Conservation (phyloP, 2,888 invertebrate genomes). For the Sinelater perroti region DNA sequence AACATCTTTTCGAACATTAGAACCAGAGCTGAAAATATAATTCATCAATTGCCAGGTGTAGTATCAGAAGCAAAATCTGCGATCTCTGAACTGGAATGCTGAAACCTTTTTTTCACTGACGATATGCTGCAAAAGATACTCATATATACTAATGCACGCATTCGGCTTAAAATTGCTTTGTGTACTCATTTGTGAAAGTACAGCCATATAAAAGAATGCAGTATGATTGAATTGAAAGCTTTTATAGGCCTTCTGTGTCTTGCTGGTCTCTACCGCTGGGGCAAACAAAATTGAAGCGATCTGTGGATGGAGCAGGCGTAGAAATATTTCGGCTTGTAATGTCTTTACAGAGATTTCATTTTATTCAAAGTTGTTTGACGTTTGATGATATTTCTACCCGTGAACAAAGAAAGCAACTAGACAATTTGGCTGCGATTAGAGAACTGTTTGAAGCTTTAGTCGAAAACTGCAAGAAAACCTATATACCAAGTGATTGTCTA, state of each 20-base stretch:
- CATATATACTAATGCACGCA: slow-evolving; percentile 4
- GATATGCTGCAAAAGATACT: slow-evolving; percentile 7
- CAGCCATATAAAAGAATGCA: no score
- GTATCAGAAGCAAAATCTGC: not conserved
- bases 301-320: slow-evolving; percentile 10
- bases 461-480: slow-evolving; percentile 40
- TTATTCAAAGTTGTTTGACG: slow-evolving; percentile 20
- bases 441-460: slow-evolving; percentile 41
- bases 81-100: slow-evolving; percentile 10
- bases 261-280: no score
- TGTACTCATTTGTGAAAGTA: no score
- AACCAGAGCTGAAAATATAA: slow-evolving; percentile 14
- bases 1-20: no score
- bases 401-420: slow-evolving; percentile 21
- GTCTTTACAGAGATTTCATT: slow-evolving; percentile 12
- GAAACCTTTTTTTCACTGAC: slow-evolving; percentile 15
- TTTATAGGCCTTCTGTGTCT: no score
- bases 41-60: slow-evolving; percentile 12
- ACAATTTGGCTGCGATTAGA: slow-evolving; percentile 31
- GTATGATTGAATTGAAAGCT: no score
- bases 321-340: slow-evolving; percentile 15
- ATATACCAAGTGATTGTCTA: slow-evolving; percentile 34
- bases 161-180: no score
- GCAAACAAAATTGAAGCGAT: no score
- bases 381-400: slow-evolving; percentile 36